Evolutionary conservation across 2,113 vertebrate genomes (phyloP).

Genomic region (Girardinichthys multiradiatus): DNA sequence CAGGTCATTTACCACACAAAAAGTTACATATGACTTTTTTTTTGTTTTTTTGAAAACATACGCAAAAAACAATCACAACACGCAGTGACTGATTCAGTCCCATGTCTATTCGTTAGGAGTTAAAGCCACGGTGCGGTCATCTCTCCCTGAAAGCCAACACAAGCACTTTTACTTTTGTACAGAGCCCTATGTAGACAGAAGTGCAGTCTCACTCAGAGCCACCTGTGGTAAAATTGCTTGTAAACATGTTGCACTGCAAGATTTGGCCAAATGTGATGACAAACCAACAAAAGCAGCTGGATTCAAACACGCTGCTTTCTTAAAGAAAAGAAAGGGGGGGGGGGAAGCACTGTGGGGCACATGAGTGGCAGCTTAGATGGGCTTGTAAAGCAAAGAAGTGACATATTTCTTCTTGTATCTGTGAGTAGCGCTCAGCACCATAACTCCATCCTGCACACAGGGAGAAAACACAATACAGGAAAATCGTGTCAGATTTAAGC

Average conservation of each 20-base stretch:
- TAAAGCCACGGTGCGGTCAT: constrained; percentile 42
- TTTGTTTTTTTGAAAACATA: neutral
- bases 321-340: neutral
- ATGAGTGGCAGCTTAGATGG: constrained; percentile 67
- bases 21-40: neutral
- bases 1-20: constrained; percentile 2
- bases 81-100: constrained; percentile 54
- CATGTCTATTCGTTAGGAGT: constrained; percentile 21
- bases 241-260: constrained; percentile 68
- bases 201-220: constrained; percentile 27
- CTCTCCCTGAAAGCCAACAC: neutral
- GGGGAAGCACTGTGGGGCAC: constrained; percentile 22
- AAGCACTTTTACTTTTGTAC: constrained; percentile 27
- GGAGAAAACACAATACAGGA: constrained; percentile 23
- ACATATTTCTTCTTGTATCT: constrained; percentile 99
- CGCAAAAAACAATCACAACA: constrained; percentile 43
- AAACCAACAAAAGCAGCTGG: constrained; percentile 9
- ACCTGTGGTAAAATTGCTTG: constrained; percentile 31
- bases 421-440: constrained; percentile 97
- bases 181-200: constrained; percentile 55
- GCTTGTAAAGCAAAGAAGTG: constrained; percentile 90
- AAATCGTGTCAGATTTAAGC: neutral
- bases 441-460: constrained; percentile 89
- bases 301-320: constrained; percentile 47
- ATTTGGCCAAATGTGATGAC: constrained; percentile 49